These are phyloP conservation scores for Vulpes vulpes DNA, from an alignment of 2,113 vertebrate species.

Conservation along the genomic window DNA sequence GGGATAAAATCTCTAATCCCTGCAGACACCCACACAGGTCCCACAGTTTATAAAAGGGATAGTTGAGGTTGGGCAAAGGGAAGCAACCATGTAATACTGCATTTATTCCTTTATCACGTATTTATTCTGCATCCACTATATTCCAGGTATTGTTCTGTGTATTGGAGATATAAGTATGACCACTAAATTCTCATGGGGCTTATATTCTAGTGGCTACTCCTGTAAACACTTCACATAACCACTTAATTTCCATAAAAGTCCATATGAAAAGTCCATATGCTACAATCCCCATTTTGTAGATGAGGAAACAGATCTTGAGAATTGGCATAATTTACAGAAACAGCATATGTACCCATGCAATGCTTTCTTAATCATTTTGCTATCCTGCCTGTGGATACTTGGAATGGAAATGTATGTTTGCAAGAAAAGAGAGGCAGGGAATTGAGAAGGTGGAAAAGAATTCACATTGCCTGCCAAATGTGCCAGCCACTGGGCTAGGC, in stretches of 20 bases:
- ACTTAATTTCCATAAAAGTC: not conserved
- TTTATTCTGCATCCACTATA: not conserved
- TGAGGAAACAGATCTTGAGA: not conserved
- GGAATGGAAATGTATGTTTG: not conserved
- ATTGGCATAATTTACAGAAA: not conserved
- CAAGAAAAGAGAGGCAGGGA: not conserved
- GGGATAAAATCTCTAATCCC: not conserved
- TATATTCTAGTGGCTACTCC: not conserved
- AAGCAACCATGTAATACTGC: not conserved
- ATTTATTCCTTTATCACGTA: constrained; percentile 10
- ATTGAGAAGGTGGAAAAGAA: not conserved
- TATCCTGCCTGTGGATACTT: not conserved
- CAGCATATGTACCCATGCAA: not conserved
- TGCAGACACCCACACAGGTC: not conserved
- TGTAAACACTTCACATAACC: not conserved
- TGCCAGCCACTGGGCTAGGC: not conserved
- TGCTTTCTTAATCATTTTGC: not conserved
- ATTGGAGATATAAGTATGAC: not conserved
- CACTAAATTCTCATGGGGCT: not conserved
- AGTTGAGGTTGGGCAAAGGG: not conserved
- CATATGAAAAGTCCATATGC: not conserved
- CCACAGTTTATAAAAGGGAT: not conserved
- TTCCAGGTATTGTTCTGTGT: not conserved
- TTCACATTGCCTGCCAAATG: too few species aligned
- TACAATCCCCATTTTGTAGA: not conserved